Evolutionary conservation across 2,888 invertebrate genomes (phyloP).

Genomic region (Dicycla oo): DNA sequence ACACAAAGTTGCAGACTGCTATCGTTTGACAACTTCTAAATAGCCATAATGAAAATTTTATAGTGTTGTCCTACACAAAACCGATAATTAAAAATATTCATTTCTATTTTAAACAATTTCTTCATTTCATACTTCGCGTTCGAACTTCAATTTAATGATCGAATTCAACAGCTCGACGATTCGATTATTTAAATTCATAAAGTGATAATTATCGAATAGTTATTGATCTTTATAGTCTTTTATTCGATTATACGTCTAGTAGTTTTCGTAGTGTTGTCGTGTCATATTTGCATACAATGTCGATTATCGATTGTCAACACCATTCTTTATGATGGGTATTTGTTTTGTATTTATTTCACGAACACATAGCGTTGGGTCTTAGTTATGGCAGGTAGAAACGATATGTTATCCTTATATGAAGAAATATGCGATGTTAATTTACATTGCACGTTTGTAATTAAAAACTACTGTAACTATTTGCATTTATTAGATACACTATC

Average conservation of each 20-base stretch:
- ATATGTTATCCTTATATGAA: conserved; percentile 55
- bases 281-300: conserved; percentile 68
- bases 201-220: conserved; percentile 57
- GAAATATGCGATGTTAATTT: conserved; percentile 54
- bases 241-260: conserved; percentile 51
- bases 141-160: conserved; percentile 45
- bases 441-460: conserved; percentile 59
- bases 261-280: conserved; percentile 55
- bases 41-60: conserved; percentile 32
- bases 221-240: conserved; percentile 45
- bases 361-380: conserved; percentile 45
- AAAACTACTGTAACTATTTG: conserved; percentile 56
- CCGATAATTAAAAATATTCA: conserved; percentile 53
- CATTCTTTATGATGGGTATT: conserved; percentile 48
- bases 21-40: conserved; percentile 6
- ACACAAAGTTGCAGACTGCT: conserved; percentile 18
- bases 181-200: conserved; percentile 59
- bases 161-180: conserved; percentile 46
- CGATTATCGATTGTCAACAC: conserved; percentile 67
- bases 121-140: conserved; percentile 33
- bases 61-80: conserved; percentile 36
- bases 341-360: conserved; percentile 56
- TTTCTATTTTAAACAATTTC: conserved; percentile 40
- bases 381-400: conserved; percentile 53
- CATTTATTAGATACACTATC: conserved; percentile 45